Conservation (phyloP, 2,797 vertebrate genomes). For the Ispidina lecontei region DNA sequence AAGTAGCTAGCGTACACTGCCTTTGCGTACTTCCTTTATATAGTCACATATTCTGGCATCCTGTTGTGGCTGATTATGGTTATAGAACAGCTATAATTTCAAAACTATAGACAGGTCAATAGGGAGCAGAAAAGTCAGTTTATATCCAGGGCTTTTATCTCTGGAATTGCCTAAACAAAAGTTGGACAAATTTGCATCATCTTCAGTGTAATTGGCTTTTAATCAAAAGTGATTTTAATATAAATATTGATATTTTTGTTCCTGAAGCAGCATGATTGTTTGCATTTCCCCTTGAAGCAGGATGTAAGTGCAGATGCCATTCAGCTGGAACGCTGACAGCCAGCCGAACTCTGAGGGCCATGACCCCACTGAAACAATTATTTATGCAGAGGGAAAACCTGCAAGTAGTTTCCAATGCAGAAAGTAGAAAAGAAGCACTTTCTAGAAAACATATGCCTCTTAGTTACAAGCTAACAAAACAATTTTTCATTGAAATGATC, state of each 20-base stretch:
- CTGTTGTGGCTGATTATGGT: neutral
- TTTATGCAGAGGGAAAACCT: slow-evolving; percentile 50
- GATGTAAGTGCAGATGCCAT: slow-evolving; percentile 68
- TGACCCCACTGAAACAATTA: slow-evolving; percentile 64
- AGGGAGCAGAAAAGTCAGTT: neutral
- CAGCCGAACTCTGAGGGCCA: slow-evolving; percentile 30
- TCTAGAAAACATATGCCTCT: neutral
- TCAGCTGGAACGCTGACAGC: slow-evolving; percentile 59
- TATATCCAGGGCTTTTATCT: slow-evolving; percentile 34
- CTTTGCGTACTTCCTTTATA: neutral
- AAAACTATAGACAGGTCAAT: slow-evolving; percentile 6
- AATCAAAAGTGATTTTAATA: slow-evolving; percentile 68
- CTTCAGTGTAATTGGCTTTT: slow-evolving; percentile 62
- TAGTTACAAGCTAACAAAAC: neutral
- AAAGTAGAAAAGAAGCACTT: slow-evolving; percentile 35
- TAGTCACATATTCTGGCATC: neutral
- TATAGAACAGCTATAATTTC: slow-evolving; percentile 25
- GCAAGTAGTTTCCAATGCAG: slow-evolving; percentile 57
- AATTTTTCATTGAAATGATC: neutral
- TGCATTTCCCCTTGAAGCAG: slow-evolving; percentile 65
- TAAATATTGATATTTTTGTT: slow-evolving; percentile 73
- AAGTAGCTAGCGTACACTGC: neutral
- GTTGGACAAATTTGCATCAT: slow-evolving; percentile 57
- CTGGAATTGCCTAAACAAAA: slow-evolving; percentile 58
- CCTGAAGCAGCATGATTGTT: slow-evolving; percentile 55